Conservation (phyloP, 2,797 vertebrate species). For the Enteromius mattozi region DNA sequence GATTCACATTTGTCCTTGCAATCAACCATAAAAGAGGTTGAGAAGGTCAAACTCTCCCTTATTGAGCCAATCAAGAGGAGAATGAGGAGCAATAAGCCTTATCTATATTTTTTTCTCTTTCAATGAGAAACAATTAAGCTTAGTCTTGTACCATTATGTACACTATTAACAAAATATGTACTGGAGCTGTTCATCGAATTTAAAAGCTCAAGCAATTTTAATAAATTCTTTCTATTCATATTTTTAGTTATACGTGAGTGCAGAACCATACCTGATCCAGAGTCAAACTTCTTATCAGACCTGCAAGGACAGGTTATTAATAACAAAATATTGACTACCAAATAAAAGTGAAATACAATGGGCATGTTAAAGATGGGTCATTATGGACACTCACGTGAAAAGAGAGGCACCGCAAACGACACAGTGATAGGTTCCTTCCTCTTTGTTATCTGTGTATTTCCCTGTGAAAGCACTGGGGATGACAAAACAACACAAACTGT, state of each 20-base stretch:
- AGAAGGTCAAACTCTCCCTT: conserved; percentile 57
- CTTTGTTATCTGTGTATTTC: conserved; percentile 86
- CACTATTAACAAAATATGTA: neutral
- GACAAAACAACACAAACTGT: conserved; percentile 16
- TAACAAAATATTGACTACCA: neutral
- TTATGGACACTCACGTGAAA: conserved; percentile 85
- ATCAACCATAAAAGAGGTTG: conserved; percentile 58
- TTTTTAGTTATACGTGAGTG: neutral
- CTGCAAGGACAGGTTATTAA: conserved; percentile 77
- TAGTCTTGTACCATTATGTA: neutral
- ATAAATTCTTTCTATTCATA: neutral
- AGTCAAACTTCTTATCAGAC: conserved; percentile 95
- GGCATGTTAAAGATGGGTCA: neutral
- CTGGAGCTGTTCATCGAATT: neutral
- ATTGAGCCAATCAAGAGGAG: neutral
- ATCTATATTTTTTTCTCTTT: conserved; percentile 7
- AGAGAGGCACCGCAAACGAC: conserved; percentile 88
- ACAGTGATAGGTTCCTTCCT: conserved; percentile 89
- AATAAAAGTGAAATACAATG: neutral
- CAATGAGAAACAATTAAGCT: neutral
- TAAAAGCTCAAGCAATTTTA: neutral
- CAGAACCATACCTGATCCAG: conserved; percentile 89
- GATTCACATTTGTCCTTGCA: conserved; percentile 56
- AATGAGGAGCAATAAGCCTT: neutral
- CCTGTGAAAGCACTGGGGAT: conserved; percentile 89